These are phyloP conservation scores for Tenthredo distinguenda DNA, from an alignment of 2,888 invertebrate genomes.

Conservation along the genomic window DNA sequence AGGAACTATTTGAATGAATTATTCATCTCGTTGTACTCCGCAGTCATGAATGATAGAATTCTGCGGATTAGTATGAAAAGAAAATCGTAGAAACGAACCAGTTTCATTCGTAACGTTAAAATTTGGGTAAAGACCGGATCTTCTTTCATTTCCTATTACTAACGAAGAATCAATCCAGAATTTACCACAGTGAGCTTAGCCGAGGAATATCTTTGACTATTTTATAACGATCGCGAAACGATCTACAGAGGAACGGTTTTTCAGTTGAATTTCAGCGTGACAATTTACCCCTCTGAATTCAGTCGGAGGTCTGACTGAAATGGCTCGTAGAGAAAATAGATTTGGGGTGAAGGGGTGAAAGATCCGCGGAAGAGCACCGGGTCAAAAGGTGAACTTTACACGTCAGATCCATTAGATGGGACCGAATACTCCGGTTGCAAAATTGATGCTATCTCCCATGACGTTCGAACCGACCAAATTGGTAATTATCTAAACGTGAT, in stretches of 20 bases:
- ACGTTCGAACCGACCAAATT: constrained; percentile 1
- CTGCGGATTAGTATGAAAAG: not conserved
- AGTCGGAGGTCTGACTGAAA: not conserved
- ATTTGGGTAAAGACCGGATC: not conserved
- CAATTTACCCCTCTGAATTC: not conserved
- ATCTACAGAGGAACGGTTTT: not conserved
- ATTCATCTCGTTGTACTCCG: constrained; percentile 23
- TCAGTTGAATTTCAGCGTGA: not conserved
- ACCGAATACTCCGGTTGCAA: constrained; percentile 17
- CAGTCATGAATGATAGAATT: not conserved
- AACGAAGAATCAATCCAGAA: not conserved
- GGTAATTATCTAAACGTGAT: constrained; percentile 14
- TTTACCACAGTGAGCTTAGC: not conserved
- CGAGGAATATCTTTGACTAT: not conserved
- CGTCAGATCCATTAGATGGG: constrained; percentile 43
- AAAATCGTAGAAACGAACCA: not conserved
- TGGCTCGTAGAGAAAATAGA: constrained; percentile 44
- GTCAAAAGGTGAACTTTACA: constrained; percentile 52
- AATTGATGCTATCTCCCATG: constrained; percentile 24
- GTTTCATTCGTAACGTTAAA: not conserved
- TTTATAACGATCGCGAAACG: not conserved
- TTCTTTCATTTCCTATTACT: not conserved
- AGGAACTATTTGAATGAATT: constrained; percentile 22
- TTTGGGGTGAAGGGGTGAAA: constrained; percentile 29
- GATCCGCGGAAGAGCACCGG: constrained; percentile 38